Percentiles rank a stretch among this genome's conserved stretches.
Conservation (phyloP, 2,888 invertebrate genomes). For the Nymphalis c-album region DNA sequence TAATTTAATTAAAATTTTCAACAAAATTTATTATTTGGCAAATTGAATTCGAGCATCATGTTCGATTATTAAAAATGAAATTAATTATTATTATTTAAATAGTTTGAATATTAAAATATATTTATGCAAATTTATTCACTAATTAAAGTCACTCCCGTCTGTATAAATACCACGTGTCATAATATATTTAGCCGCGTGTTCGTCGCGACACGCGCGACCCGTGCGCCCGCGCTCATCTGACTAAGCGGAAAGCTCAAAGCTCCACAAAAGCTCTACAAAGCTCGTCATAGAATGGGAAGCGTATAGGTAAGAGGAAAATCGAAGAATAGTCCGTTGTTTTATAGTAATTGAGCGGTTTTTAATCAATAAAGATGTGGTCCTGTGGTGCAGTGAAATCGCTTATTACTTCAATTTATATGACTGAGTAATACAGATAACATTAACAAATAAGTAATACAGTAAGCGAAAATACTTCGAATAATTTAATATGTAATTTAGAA, state of each 20-base stretch:
- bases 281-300: conserved; percentile 28
- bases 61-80: background rate
- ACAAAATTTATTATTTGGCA: background rate
- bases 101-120: conserved; percentile 6
- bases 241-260: conserved; percentile 75
- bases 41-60: background rate
- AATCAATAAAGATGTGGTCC: conserved; percentile 31
- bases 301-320: conserved; percentile 33
- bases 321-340: conserved; percentile 33
- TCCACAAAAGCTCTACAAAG: conserved; percentile 42
- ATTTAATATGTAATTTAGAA: too few species aligned
- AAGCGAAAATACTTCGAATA: too few species aligned
- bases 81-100: background rate
- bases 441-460: too few species aligned
- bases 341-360: conserved; percentile 32
- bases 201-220: conserved; percentile 56
- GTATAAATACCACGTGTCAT: conserved; percentile 26
- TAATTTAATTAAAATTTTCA: too few species aligned
- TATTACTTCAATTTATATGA: background rate
- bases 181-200: conserved; percentile 22
- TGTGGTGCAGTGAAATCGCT: background rate
- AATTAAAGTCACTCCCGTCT: conserved; percentile 36
- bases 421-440: too few species aligned
- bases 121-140: conserved; percentile 46
- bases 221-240: conserved; percentile 73